Percentiles rank a stretch among this genome's conserved stretches.
Evolutionary conservation across 2,797 vertebrate species (phyloP).

Genomic region (Argentina silus): DNA sequence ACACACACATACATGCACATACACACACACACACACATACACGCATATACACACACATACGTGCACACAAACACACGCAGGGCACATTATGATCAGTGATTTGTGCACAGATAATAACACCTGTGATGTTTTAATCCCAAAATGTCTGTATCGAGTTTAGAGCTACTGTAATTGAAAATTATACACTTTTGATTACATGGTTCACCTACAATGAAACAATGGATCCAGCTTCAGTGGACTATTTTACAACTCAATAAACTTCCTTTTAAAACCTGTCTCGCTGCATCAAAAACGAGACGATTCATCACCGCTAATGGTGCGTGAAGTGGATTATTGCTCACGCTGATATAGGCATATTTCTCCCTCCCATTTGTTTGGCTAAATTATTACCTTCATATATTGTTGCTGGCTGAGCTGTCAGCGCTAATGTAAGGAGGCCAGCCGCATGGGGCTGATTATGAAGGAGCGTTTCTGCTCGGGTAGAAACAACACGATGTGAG

Average conservation of each 20-base stretch:
- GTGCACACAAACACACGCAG: not conserved
- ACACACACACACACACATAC: not conserved
- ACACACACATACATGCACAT: not conserved
- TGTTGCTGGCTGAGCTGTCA: slow-evolving; percentile 17
- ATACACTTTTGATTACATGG: not conserved
- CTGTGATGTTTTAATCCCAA: no score
- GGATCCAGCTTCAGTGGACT: not conserved
- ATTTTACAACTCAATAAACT: not conserved
- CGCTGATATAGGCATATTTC: slow-evolving; percentile 23
- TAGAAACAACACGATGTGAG: not conserved
- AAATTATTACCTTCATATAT: slow-evolving; percentile 40
- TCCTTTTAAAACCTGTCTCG: not conserved
- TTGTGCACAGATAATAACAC: no score
- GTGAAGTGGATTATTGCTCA: not conserved
- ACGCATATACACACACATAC: not conserved
- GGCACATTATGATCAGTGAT: no score
- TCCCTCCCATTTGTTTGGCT: slow-evolving; percentile 26
- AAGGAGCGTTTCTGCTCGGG: not conserved
- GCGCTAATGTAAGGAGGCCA: slow-evolving; percentile 1
- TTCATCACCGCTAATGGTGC: not conserved
- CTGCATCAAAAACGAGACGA: not conserved
- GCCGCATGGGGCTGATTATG: not conserved
- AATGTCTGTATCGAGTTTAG: not conserved
- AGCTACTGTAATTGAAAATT: not conserved
- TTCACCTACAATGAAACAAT: not conserved